A percentile compares a stretch with the other conserved stretches of the same genome.
These are phyloP conservation scores for Chesias legatella DNA, from an alignment of 2,888 invertebrate genomes.

Conservation along the genomic window DNA sequence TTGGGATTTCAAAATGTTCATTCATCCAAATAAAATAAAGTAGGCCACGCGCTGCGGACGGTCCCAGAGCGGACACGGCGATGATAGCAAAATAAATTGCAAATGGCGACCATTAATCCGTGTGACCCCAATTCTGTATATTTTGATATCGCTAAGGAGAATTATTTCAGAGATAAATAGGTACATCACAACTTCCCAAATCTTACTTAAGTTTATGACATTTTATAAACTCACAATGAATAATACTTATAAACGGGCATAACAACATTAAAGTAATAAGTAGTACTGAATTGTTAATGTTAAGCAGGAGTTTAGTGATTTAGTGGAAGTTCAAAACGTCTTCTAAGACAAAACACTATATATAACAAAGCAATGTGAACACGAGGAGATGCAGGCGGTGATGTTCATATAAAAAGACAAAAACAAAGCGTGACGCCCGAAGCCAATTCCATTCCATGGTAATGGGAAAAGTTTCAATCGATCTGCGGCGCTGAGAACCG, in stretches of 20 bases:
- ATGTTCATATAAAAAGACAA: slow-evolving; percentile 37
- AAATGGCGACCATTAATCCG: slow-evolving; percentile 51
- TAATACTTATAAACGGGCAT: too few species aligned
- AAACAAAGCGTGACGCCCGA: slow-evolving; percentile 43
- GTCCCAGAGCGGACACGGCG: slow-evolving; percentile 37
- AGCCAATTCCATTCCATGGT: slow-evolving; percentile 50
- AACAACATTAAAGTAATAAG: too few species aligned
- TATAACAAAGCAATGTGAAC: slow-evolving; percentile 12
- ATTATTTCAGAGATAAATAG: neutral
- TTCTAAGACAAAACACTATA: neutral
- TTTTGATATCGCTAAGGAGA: slow-evolving; percentile 3
- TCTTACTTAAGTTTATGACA: too few species aligned
- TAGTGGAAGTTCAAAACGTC: too few species aligned
- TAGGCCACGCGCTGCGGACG: slow-evolving; percentile 31
- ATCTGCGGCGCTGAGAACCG: slow-evolving; percentile 38
- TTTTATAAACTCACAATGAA: too few species aligned
- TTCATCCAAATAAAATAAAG: slow-evolving; percentile 38
- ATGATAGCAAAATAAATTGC: slow-evolving; percentile 47
- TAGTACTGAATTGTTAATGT: too few species aligned
- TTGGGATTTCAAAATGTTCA: slow-evolving; percentile 25
- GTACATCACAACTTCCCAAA: neutral
- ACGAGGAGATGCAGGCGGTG: slow-evolving; percentile 9
- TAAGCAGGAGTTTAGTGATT: too few species aligned
- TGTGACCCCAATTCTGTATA: slow-evolving; percentile 35
- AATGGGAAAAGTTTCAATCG: slow-evolving; percentile 64